A percentile compares a stretch with the other conserved stretches of the same genome.
These are phyloP conservation scores for Limulus polyphemus DNA, from an alignment of 2,888 invertebrate genomes.

Conservation along the genomic window DNA sequence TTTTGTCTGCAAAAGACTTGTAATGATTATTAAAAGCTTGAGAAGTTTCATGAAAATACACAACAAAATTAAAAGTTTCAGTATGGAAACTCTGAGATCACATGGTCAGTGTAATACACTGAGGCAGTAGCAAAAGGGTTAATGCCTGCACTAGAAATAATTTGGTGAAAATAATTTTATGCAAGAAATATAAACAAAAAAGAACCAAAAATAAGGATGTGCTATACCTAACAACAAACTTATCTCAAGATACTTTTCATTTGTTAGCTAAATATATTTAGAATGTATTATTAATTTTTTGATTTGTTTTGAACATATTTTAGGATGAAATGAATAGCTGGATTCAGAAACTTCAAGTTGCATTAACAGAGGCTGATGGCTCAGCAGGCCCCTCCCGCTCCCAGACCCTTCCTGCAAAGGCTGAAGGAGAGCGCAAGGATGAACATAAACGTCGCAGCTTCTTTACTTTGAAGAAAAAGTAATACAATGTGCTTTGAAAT, in stretches of 20 bases:
- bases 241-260: background rate
- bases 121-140: too few relatives aligned
- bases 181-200: too few relatives aligned
- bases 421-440: conserved; percentile 62
- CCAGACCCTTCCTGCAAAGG: conserved; percentile 76
- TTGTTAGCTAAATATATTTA: background rate
- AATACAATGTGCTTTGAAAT: conserved; percentile 35
- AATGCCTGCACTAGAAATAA: too few relatives aligned
- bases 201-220: too few relatives aligned
- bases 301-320: conserved; percentile 17
- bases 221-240: too few relatives aligned
- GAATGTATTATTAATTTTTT: background rate
- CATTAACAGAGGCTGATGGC: conserved; percentile 48
- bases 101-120: too few relatives aligned
- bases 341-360: conserved; percentile 68
- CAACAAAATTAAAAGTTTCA: too few relatives aligned
- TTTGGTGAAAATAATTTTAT: too few relatives aligned
- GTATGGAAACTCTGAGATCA: too few relatives aligned
- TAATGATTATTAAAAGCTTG: too few relatives aligned
- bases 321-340: conserved; percentile 84
- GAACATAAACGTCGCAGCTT: conserved; percentile 91
- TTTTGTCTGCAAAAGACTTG: too few relatives aligned
- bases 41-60: too few relatives aligned
- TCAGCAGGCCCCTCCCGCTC: conserved; percentile 58
- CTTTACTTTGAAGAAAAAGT: conserved; percentile 98